Evolutionary conservation across 2,888 invertebrate genomes (phyloP).

Genomic region (Drosophila sordidapex): DNA sequence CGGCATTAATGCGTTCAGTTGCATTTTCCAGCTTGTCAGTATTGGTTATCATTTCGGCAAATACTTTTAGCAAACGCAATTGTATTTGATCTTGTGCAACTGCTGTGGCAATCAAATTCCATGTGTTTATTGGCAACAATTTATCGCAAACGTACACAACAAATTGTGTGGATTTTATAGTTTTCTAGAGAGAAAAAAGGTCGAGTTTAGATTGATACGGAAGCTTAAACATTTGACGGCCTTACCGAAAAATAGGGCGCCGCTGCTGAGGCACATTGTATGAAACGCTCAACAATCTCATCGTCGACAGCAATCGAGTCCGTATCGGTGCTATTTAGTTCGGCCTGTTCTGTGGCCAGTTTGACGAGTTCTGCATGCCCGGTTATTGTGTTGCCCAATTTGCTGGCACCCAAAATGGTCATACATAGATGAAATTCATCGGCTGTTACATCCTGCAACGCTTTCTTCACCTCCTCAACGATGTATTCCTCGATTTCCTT

Average conservation of each 20-base stretch:
- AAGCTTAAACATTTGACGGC: neutral
- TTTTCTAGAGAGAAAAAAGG: slow-evolving; percentile 87
- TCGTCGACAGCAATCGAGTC: slow-evolving; percentile 86
- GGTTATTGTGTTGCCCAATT: slow-evolving; percentile 91
- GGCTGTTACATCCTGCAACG: slow-evolving; percentile 93
- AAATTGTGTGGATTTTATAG: slow-evolving; percentile 94
- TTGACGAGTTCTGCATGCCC: slow-evolving; percentile 95
- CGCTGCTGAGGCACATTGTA: slow-evolving; percentile 94
- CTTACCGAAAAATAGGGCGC: slow-evolving; percentile 94
- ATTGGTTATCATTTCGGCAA: slow-evolving; percentile 93
- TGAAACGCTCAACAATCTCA: slow-evolving; percentile 91
- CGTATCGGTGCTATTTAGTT: slow-evolving; percentile 89
- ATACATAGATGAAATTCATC: slow-evolving; percentile 96
- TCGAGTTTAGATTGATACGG: slow-evolving; percentile 12
- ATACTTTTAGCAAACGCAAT: slow-evolving; percentile 92
- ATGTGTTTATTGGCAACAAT: slow-evolving; percentile 90
- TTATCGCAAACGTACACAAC: slow-evolving; percentile 93
- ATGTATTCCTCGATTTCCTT: slow-evolving; percentile 94
- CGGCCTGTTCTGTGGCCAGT: slow-evolving; percentile 93
- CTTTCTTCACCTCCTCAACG: slow-evolving; percentile 93
- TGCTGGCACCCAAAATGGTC: slow-evolving; percentile 92
- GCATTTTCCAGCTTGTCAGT: slow-evolving; percentile 92
- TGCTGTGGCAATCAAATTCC: slow-evolving; percentile 88
- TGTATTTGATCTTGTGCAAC: slow-evolving; percentile 88
- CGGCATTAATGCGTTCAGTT: slow-evolving; percentile 89